Percentiles rank a stretch among this genome's conserved stretches.
phyloP scores from a whole-genome alignment of 2,113 vertebrate genomes.

The Callocephalon fimbriatum region DNA sequence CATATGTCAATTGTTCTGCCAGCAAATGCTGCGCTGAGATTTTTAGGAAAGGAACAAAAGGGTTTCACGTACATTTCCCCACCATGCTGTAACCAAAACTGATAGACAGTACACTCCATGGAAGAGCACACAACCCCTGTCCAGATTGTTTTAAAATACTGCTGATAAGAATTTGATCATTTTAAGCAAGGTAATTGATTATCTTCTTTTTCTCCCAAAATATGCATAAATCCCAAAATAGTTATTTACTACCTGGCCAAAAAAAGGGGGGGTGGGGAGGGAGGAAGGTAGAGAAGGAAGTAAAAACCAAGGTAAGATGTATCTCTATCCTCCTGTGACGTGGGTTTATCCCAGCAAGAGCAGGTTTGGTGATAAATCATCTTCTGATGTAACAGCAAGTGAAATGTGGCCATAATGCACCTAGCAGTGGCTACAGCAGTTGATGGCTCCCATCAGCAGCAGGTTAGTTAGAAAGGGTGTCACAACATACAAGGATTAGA shows the following conservation, averaged over 20 bases:
- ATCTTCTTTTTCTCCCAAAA: background rate
- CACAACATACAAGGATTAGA: background rate
- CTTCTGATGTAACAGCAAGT: background rate
- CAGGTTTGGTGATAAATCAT: background rate
- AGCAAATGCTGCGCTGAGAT: slow-evolving; percentile 51
- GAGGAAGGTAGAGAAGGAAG: no score
- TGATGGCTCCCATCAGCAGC: background rate
- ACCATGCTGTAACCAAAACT: background rate
- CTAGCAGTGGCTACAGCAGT: accelerated
- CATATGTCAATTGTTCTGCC: slow-evolving; percentile 65
- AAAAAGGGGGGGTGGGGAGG: no score
- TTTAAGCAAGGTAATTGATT: background rate
- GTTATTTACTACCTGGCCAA: background rate
- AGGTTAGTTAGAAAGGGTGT: background rate
- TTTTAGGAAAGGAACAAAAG: slow-evolving; percentile 38
- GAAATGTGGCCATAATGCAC: accelerated
- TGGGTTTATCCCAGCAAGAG: background rate
- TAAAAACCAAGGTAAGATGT: background rate
- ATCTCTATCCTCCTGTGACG: background rate
- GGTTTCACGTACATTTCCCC: slow-evolving; percentile 28
- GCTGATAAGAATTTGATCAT: slow-evolving; percentile 16
- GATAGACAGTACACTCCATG: background rate
- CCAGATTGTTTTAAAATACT: slow-evolving; percentile 2
- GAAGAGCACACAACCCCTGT: slow-evolving; percentile 1
- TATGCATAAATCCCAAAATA: background rate